phyloP scores from a whole-genome alignment of 2,888 invertebrate genomes.

The Bombylius major region DNA sequence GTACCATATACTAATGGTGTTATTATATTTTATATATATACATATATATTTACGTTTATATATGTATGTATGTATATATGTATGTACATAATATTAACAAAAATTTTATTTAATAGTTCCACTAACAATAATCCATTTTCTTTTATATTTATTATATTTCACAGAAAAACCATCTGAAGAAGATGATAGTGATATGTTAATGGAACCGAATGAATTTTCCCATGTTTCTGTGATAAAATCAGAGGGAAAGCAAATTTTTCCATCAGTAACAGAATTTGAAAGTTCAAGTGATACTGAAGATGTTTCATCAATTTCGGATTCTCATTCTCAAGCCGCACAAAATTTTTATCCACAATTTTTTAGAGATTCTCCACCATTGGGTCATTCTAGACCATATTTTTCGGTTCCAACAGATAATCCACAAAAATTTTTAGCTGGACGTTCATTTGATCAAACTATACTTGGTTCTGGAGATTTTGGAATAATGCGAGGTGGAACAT shows the following conservation, averaged over 20 bases:
- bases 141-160: too few relatives aligned
- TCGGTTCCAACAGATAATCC: conserved; percentile 46
- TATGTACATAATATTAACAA: too few relatives aligned
- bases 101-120: too few relatives aligned
- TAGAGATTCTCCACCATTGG: conserved; percentile 42
- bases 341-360: conserved; percentile 71
- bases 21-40: too few relatives aligned
- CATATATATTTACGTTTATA: too few relatives aligned
- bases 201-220: conserved; percentile 35
- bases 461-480: conserved; percentile 78
- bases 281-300: neutral
- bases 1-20: too few relatives aligned
- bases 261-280: conserved; percentile 17
- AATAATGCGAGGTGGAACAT: conserved; percentile 75
- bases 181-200: conserved; percentile 36
- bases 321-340: conserved; percentile 43
- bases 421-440: conserved; percentile 41
- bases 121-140: too few relatives aligned
- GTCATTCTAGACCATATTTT: conserved; percentile 48
- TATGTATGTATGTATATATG: too few relatives aligned
- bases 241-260: conserved; percentile 29
- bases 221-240: conserved; percentile 28
- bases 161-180: conserved; percentile 22
- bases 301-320: conserved; percentile 18
- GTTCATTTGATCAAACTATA: conserved; percentile 46